Conservation (phyloP, 37 sponge, comb jelly and placozoan species). For the Amphimedon queenslandica region DNA sequence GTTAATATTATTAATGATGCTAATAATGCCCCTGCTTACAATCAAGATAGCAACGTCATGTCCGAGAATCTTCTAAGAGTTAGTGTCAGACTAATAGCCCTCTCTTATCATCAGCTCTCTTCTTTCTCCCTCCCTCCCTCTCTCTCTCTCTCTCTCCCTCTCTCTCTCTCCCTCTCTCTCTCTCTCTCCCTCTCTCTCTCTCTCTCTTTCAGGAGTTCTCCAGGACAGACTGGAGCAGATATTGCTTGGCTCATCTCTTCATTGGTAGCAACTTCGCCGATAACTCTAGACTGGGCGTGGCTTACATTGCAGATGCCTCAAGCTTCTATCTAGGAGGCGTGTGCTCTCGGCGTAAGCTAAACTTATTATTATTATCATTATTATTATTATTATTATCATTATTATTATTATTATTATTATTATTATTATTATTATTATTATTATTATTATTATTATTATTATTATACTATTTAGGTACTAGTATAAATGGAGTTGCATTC, state of each 20-base stretch:
- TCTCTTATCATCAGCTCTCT: background rate
- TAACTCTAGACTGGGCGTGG: conserved; percentile 57
- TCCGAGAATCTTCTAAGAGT: background rate
- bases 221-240: conserved; percentile 37
- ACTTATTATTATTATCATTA: background rate
- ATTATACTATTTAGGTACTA: background rate
- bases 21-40: background rate
- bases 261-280: conserved; percentile 44
- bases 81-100: background rate
- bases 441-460: background rate
- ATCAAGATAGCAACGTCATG: background rate
- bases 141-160: conserved; percentile 20
- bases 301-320: conserved; percentile 61
- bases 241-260: conserved; percentile 78
- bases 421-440: background rate
- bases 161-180: conserved; percentile 4
- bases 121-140: background rate
- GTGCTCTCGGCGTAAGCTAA: conserved; percentile 28
- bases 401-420: background rate
- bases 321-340: conserved; percentile 39
- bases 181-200: background rate
- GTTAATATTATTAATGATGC: background rate
- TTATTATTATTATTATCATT: background rate
- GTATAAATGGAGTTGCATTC: background rate
- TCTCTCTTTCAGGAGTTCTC: conserved; percentile 23